Conservation (phyloP, 2,888 invertebrate genomes). For the Dexiosoma caninum region DNA sequence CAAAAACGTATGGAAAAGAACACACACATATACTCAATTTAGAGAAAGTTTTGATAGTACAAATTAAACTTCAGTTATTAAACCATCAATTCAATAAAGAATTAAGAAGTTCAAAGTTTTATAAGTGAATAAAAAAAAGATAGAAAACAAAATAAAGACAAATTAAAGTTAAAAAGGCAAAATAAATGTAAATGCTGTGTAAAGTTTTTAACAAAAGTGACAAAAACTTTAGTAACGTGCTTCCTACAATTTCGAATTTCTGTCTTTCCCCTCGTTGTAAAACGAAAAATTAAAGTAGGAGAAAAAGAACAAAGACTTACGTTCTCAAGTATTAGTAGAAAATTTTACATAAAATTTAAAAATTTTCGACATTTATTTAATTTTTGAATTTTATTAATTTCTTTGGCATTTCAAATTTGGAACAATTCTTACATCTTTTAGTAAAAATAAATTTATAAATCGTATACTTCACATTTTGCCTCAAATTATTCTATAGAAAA, state of each 20-base stretch:
- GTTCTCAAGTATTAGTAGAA: too few relatives aligned
- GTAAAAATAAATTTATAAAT: too few relatives aligned
- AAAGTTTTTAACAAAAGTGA: constrained; percentile 62
- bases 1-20: constrained; percentile 23
- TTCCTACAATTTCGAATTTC: neutral
- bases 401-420: too few relatives aligned
- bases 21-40: neutral
- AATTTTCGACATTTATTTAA: too few relatives aligned
- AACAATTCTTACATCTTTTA: too few relatives aligned
- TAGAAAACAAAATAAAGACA: neutral
- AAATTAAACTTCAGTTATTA: constrained; percentile 76
- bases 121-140: constrained; percentile 5
- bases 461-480: too few relatives aligned
- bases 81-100: constrained; percentile 77
- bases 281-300: neutral
- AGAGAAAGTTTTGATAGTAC: constrained; percentile 53
- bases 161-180: constrained; percentile 1
- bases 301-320: neutral
- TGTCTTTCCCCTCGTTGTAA: neutral
- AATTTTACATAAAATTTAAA: too few relatives aligned
- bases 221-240: constrained; percentile 59
- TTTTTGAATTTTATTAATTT: too few relatives aligned
- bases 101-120: constrained; percentile 71
- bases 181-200: constrained; percentile 40
- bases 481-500: too few relatives aligned